phyloP scores from a whole-genome alignment of 2,888 invertebrate species.

The Pyrocoelia pectoralis region DNA sequence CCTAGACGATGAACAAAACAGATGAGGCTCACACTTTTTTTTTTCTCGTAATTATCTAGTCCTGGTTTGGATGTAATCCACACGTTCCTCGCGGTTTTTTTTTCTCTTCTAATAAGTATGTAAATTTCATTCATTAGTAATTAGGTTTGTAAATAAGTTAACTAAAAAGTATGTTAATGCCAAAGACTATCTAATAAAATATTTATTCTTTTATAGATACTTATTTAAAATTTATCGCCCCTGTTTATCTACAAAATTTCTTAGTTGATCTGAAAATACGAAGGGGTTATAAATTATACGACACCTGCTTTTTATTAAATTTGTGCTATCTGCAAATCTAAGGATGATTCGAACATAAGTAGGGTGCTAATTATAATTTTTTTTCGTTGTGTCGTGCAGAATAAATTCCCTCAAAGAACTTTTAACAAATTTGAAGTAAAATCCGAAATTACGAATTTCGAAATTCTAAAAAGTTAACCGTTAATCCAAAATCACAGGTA shows the following conservation, averaged over 20 bases:
- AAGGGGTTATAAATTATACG: slow-evolving; percentile 31
- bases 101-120: neutral
- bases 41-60: neutral
- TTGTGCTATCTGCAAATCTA: slow-evolving; percentile 38
- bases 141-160: slow-evolving; percentile 7
- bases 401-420: too few relatives aligned
- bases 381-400: too few relatives aligned
- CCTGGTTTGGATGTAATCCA: neutral
- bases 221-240: slow-evolving; percentile 15
- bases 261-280: slow-evolving; percentile 13
- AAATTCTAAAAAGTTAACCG: too few relatives aligned
- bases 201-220: slow-evolving; percentile 24
- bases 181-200: slow-evolving; percentile 32
- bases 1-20: slow-evolving; percentile 54
- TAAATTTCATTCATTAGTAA: slow-evolving; percentile 7
- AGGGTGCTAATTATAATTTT: slow-evolving; percentile 22
- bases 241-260: slow-evolving; percentile 20
- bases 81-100: neutral
- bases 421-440: too few relatives aligned
- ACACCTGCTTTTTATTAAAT: slow-evolving; percentile 40
- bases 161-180: slow-evolving; percentile 22
- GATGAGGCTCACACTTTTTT: slow-evolving; percentile 33
- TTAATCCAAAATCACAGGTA: too few relatives aligned
- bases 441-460: too few relatives aligned
- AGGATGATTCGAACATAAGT: slow-evolving; percentile 35